Conservation (phyloP, 2,797 vertebrate species). For the Glyptemys insculpta region DNA sequence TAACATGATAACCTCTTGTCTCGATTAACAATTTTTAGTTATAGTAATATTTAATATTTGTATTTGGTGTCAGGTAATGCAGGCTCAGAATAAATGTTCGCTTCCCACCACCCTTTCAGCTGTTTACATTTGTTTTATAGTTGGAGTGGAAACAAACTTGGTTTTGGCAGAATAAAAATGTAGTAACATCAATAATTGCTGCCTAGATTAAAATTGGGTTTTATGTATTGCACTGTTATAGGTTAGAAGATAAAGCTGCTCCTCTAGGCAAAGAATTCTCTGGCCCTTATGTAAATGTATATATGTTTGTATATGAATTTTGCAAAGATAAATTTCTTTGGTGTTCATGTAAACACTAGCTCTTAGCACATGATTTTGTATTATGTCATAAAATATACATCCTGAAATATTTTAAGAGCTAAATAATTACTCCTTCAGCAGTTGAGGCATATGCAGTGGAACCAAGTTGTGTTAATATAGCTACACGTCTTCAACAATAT, state of each 20-base stretch:
- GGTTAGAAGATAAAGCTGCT: neutral
- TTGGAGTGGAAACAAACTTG: neutral
- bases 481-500: neutral
- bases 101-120: neutral
- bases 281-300: neutral
- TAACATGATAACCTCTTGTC: neutral
- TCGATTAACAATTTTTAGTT: neutral
- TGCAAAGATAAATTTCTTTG: neutral
- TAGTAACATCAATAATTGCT: accelerated
- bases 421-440: neutral
- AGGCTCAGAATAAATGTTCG: accelerated
- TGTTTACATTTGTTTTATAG: accelerated
- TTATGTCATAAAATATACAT: neutral
- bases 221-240: neutral
- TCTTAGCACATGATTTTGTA: too few species aligned
- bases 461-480: neutral
- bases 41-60: neutral
- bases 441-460: neutral
- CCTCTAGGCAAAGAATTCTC: neutral
- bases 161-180: neutral
- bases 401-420: neutral
- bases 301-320: neutral
- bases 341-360: neutral
- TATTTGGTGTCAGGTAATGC: neutral
- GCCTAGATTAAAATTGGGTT: neutral